Evolutionary conservation across 2,888 invertebrate genomes (phyloP).

Genomic region (Dioctria linearis): DNA sequence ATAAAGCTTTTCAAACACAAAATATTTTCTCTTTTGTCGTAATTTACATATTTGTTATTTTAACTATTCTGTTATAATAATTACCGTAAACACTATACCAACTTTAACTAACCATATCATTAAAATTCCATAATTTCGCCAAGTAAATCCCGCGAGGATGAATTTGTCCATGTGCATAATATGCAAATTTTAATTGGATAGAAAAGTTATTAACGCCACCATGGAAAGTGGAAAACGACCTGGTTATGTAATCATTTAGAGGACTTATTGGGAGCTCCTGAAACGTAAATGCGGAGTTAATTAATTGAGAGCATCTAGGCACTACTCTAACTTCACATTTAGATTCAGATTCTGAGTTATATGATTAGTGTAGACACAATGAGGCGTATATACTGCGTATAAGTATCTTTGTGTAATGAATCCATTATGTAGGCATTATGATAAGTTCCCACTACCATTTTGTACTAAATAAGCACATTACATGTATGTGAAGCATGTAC

Average conservation of each 20-base stretch:
- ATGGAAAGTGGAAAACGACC: not conserved
- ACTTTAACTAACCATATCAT: not conserved
- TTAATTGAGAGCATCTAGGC: constrained; percentile 8
- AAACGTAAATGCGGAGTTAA: constrained; percentile 23
- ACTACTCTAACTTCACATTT: not conserved
- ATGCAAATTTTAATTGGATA: constrained; percentile 44
- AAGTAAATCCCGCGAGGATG: not conserved
- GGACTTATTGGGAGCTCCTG: constrained; percentile 16
- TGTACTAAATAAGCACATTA: not conserved
- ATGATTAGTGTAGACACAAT: constrained; percentile 17
- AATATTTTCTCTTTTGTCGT: too few species aligned
- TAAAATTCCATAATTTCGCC: not conserved
- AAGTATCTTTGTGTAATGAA: constrained; percentile 14
- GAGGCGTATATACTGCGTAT: constrained; percentile 2
- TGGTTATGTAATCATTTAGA: not conserved
- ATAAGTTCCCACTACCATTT: not conserved
- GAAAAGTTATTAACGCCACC: constrained; percentile 18
- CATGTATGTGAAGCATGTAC: too few species aligned
- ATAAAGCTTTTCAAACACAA: too few species aligned
- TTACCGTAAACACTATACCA: too few species aligned
- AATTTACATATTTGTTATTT: too few species aligned
- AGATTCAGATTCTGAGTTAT: not conserved
- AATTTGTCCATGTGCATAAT: constrained; percentile 27
- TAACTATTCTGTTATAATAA: too few species aligned
- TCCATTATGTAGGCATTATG: constrained; percentile 21